Evolutionary conservation across 2,888 invertebrate species (phyloP), one percentile per base, ranked within the genome.

Genomic region (Heliconius erato): DNA sequence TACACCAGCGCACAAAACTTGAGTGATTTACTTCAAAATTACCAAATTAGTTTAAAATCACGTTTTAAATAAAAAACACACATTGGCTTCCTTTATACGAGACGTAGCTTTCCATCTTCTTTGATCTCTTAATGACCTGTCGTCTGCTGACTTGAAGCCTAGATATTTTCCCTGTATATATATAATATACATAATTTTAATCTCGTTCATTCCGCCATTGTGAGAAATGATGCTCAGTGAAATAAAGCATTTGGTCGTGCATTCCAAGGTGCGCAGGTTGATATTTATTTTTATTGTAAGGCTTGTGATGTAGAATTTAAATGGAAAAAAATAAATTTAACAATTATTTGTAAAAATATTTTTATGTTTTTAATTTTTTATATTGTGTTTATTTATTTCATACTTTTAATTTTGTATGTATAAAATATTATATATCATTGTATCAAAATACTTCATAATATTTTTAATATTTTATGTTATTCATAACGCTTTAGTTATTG

Each of bases 261-360:
- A 26, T 49, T 23, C 1, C 59, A 35, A 63, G 14, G 63, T 3
- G 11, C 6, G 14, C 59, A 63, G 76, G 6, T 54, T 72, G 44
- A 80, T 23, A 16, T 63, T 81, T 35, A 77, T 28, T 65, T 35
- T 72, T 26, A 81, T 68, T 26, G 67, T 68, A 79, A 67, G 67
- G 82, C 79, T 79, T 79, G 78, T 68, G 78, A 79, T 74, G 26
- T 82, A 79, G 78, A 82, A 72, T n/a, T 71, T 68, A 74, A 44
- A 79, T 12, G 26, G 26, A 49, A 35, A 77, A 63, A 74, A 74
- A n/a, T 49, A 68, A 44, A 79, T n/a, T 44, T 28, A 12, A 49
- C 23, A 26, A 23, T 74, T 59, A 12, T 63, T 76, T 63, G 12
- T 76, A 14, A 59, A 35, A 35, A n/a, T 76, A 63, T 76, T 54